A percentile compares a stretch with the other conserved stretches of the same genome.
phyloP scores from a whole-genome alignment of 2,888 invertebrate genomes.

The Apoderus coryli region DNA sequence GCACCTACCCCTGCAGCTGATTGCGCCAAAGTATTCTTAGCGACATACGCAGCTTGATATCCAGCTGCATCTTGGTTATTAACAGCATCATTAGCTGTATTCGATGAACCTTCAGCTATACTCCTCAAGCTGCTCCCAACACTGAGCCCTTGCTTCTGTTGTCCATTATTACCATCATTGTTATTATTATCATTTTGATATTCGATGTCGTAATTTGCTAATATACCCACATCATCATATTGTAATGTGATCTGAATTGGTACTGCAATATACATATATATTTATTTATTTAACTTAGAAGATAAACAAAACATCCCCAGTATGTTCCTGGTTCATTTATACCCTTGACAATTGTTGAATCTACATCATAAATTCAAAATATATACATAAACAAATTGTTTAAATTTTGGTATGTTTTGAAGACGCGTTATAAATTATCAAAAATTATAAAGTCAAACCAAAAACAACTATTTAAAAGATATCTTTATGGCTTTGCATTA shows the following conservation, averaged over 20 bases:
- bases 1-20: constrained; percentile 43
- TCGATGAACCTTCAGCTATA: constrained; percentile 58
- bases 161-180: constrained; percentile 9
- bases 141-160: constrained; percentile 43
- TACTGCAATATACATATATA: constrained; percentile 18
- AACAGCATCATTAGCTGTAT: constrained; percentile 57
- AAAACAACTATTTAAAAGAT: too few species aligned
- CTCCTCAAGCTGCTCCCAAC: constrained; percentile 55
- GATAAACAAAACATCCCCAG: too few species aligned
- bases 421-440: too few species aligned
- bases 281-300: too few species aligned
- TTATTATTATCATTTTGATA: constrained; percentile 11
- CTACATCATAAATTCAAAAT: too few species aligned
- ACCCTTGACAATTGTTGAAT: too few species aligned
- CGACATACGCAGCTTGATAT: constrained; percentile 64
- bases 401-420: too few species aligned
- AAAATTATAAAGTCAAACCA: too few species aligned
- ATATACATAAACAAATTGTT: too few species aligned
- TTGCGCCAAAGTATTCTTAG: constrained; percentile 63
- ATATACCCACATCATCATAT: constrained; percentile 23
- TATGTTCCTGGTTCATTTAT: too few species aligned
- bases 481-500: too few species aligned
- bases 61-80: constrained; percentile 62
- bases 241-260: constrained; percentile 15
- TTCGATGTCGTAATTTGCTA: constrained; percentile 20